A percentile compares a stretch with the other conserved stretches of the same genome.
These are phyloP conservation scores for Pantala flavescens DNA, from an alignment of 1,140 invertebrate genomes.

Conservation along the genomic window DNA sequence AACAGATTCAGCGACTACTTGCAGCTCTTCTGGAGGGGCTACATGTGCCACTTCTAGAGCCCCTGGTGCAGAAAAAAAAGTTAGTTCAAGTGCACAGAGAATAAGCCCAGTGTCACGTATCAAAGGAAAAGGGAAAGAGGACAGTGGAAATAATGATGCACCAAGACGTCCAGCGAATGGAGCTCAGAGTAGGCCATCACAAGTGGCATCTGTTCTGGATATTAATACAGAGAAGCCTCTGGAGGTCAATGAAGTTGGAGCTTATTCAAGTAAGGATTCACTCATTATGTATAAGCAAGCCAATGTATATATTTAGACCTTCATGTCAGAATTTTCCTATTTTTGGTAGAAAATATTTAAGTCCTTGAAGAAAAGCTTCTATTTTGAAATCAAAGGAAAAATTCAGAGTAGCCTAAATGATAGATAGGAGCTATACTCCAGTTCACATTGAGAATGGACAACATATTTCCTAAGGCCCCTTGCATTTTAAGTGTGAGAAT, in stretches of 20 bases:
- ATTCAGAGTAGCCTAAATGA: too few relatives aligned
- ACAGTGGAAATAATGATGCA: neutral
- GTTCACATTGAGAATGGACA: too few relatives aligned
- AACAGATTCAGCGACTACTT: neutral
- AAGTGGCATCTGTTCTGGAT: neutral
- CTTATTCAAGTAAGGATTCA: neutral
- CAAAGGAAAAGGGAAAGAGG: constrained; percentile 13
- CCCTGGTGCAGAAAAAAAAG: constrained; percentile 33
- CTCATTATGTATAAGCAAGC: neutral
- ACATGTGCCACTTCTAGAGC: constrained; percentile 26
- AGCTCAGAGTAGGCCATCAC: neutral
- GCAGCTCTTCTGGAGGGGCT: constrained; percentile 26
- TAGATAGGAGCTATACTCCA: too few relatives aligned
- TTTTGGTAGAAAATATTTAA: too few relatives aligned
- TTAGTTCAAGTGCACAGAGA: neutral
- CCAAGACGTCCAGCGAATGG: neutral
- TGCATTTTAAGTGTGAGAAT: too few relatives aligned
- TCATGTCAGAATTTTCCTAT: too few relatives aligned
- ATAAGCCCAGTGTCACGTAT: neutral
- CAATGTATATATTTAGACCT: too few relatives aligned
- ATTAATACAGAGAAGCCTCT: neutral
- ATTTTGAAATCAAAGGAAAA: too few relatives aligned
- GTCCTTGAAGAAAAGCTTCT: too few relatives aligned
- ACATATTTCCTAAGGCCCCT: too few relatives aligned
- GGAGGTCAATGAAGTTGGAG: neutral